A percentile compares a stretch with the other conserved stretches of the same genome.
Evolutionary conservation across 1,140 invertebrate species (phyloP).

Genomic region (Scaptomyza hsui): DNA sequence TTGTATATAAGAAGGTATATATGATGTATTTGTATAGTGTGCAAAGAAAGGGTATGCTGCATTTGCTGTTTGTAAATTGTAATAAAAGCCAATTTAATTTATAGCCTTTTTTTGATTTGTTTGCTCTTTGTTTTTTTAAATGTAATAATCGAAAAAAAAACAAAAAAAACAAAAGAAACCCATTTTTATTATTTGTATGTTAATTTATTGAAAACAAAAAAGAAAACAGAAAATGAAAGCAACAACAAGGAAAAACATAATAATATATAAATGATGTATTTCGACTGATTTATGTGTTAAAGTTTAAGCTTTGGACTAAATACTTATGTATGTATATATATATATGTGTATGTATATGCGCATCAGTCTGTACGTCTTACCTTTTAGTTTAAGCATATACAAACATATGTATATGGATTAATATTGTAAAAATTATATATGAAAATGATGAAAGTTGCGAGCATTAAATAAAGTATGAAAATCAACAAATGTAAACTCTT

Average conservation of each 20-base stretch:
- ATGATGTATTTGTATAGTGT: slow-evolving; percentile 5
- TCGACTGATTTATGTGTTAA: slow-evolving; percentile 71
- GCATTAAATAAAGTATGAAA: slow-evolving; percentile 36
- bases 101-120: neutral
- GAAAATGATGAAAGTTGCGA: slow-evolving; percentile 13
- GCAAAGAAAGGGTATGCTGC: slow-evolving; percentile 3
- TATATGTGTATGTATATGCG: slow-evolving; percentile 2
- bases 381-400: slow-evolving; percentile 10
- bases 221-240: slow-evolving; percentile 28
- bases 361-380: slow-evolving; percentile 5
- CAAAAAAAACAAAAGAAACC: neutral
- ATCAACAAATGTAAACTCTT: slow-evolving; percentile 45
- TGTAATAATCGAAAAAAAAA: neutral
- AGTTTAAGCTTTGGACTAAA: slow-evolving; percentile 57
- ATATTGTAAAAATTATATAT: slow-evolving; percentile 43
- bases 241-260: slow-evolving; percentile 42
- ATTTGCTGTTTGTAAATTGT: slow-evolving; percentile 13
- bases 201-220: slow-evolving; percentile 43
- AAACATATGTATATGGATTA: slow-evolving; percentile 28
- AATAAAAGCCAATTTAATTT: slow-evolving; percentile 9
- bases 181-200: slow-evolving; percentile 27
- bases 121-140: neutral
- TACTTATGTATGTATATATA: slow-evolving; percentile 22
- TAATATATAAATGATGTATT: slow-evolving; percentile 57
- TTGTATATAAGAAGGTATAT: slow-evolving; percentile 13